Evolutionary conservation across 2,113 vertebrate genomes (phyloP).

Genomic region (Hemibagrus wyckioides): DNA sequence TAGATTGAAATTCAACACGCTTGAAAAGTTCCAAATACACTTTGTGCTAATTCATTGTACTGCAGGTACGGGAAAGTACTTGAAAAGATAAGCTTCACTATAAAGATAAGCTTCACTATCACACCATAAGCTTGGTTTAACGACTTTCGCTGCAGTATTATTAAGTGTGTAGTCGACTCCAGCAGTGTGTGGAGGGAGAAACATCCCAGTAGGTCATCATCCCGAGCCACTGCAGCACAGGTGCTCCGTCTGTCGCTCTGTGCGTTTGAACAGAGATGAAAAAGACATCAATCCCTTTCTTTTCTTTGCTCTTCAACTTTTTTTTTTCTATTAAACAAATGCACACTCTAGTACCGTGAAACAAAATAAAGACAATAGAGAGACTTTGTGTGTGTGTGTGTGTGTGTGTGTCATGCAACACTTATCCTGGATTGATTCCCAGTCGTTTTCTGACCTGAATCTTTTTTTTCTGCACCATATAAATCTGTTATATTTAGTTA

Average conservation of each 20-base stretch:
- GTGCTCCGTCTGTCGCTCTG: slow-evolving; percentile 36
- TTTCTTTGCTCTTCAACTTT: slow-evolving; percentile 29
- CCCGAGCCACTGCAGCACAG: slow-evolving; percentile 27
- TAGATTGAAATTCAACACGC: background rate
- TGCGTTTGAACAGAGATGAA: slow-evolving; percentile 47
- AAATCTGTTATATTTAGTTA: slow-evolving; percentile 20
- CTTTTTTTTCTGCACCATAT: slow-evolving; percentile 2
- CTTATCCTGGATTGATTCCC: slow-evolving; percentile 32
- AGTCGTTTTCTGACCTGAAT: slow-evolving; percentile 26
- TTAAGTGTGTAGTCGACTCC: slow-evolving; percentile 10
- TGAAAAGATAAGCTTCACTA: background rate
- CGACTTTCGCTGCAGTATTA: slow-evolving; percentile 20
- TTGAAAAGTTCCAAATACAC: background rate
- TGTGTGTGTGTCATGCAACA: slow-evolving; percentile 7
- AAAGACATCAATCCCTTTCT: slow-evolving; percentile 42
- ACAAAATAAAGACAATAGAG: slow-evolving; percentile 22
- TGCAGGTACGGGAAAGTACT: background rate
- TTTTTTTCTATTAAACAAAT: slow-evolving; percentile 36
- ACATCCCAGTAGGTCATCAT: slow-evolving; percentile 30
- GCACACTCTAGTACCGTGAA: background rate
- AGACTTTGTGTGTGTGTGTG: background rate
- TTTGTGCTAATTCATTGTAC: background rate
- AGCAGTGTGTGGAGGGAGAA: slow-evolving; percentile 5
- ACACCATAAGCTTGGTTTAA: slow-evolving; percentile 27
- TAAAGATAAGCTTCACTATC: background rate